Percentiles rank a stretch among this genome's conserved stretches.
These are phyloP conservation scores for Troglohyphantes excavatus DNA, from an alignment of 2,888 invertebrate species.

Conservation along the genomic window DNA sequence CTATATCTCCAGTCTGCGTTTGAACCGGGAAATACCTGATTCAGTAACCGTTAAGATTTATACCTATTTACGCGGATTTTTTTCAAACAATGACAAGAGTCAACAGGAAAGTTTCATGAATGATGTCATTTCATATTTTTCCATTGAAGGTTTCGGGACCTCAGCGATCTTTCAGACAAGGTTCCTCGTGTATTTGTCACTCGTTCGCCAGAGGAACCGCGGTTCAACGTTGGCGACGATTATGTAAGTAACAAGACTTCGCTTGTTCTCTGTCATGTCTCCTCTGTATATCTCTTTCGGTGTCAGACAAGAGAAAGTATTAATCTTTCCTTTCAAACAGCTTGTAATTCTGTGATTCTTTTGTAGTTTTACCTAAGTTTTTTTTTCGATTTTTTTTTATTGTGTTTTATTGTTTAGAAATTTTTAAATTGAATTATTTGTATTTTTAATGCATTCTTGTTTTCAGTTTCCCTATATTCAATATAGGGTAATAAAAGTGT, in stretches of 20 bases:
- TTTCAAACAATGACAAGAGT: conserved; percentile 72
- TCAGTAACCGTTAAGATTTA: conserved; percentile 76
- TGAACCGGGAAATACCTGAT: conserved; percentile 62
- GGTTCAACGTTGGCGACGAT: conserved; percentile 11
- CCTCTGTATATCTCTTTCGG: neutral
- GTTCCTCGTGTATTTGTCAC: conserved; percentile 41
- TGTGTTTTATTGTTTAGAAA: no score
- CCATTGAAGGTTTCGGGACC: conserved; percentile 39
- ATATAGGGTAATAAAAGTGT: no score
- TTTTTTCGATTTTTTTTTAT: no score
- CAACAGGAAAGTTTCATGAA: conserved; percentile 68
- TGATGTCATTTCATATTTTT: conserved; percentile 69
- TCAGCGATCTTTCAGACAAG: conserved; percentile 33
- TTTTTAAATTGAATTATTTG: no score
- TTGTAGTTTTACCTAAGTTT: no score
- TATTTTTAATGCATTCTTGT: no score
- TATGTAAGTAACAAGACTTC: conserved; percentile 38
- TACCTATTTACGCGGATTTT: conserved; percentile 53
- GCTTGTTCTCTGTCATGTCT: conserved; percentile 12
- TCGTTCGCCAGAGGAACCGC: conserved; percentile 27
- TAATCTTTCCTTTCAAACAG: neutral
- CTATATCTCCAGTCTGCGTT: conserved; percentile 27
- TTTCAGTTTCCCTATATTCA: no score
- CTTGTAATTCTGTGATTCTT: no score
- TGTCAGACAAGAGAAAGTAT: neutral